Evolutionary conservation across 2,113 vertebrate genomes (phyloP), one percentile per base, ranked within the genome.

Genomic region (Spilogale gracilis): DNA sequence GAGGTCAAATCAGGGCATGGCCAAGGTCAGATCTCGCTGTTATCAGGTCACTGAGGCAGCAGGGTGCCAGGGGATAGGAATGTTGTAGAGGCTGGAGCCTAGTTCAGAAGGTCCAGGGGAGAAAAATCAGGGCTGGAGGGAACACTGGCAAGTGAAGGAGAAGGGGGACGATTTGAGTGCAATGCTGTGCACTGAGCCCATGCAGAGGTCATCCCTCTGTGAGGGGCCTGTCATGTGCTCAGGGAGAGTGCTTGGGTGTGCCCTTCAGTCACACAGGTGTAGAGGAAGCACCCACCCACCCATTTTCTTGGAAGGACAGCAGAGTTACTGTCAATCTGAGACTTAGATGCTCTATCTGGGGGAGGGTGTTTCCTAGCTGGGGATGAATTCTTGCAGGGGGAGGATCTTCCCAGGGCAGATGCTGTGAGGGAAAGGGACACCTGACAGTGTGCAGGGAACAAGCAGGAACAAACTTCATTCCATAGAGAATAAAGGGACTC

Each of bases 231-330:
- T 5, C 52, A 71, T 89, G 58, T 52, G 79, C 86, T 84, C 48
- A 91, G 82, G 76, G 76, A 76, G 6, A 25, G 69, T 25, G 14
- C 43, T 16, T 58, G 16, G 56, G 5, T 54, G 13, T 48, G 50
- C 45, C 38, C 60, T 60, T 56, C 56, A 30, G 48, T n/a, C 30
- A 79, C 16, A 23, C 21, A 30, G 5, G n/a, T 52, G 8, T 82
- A 43, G 76, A 88, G 32, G 56, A 87, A 79, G 38, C 16, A 11
- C 58, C 56, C 48, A 54, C n/a, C 9, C 13, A 60, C 3, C 58
- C 65, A 80, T 67, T 84, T 89, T n/a, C 56, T 91, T 85, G 56
- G 56, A 60, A 91, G 87, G 43, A 56, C 20, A 96, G 56, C 48
- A 71, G 20, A 91, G n/a, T 63, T 60, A 61, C 52, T 65, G 84